Evolutionary conservation across 2,888 invertebrate species (phyloP).

Genomic region (Physocephala rufipes): DNA sequence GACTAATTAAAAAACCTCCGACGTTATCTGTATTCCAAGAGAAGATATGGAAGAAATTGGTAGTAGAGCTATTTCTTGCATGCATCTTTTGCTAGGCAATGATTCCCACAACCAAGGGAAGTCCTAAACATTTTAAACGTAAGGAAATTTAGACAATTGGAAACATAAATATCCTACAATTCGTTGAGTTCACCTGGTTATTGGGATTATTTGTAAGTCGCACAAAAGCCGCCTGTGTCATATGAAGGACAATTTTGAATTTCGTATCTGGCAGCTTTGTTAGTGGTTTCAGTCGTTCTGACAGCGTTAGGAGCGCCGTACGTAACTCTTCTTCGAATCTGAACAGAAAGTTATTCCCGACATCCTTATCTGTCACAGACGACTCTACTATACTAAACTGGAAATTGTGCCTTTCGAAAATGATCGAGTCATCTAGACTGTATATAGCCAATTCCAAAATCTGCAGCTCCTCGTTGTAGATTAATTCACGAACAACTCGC

Average conservation of each 20-base stretch:
- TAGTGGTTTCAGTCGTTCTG: slow-evolving; percentile 56
- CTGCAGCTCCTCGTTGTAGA: slow-evolving; percentile 47
- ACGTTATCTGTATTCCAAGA: slow-evolving; percentile 55
- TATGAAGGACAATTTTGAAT: slow-evolving; percentile 59
- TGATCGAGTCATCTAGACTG: slow-evolving; percentile 47
- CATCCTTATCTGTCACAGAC: slow-evolving; percentile 1
- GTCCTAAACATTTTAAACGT: slow-evolving; percentile 47
- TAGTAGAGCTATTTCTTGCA: slow-evolving; percentile 49
- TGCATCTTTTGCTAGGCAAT: slow-evolving; percentile 22
- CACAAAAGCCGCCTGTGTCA: slow-evolving; percentile 57
- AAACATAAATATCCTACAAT: neutral
- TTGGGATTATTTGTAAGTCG: slow-evolving; percentile 54
- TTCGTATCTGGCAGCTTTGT: slow-evolving; percentile 52
- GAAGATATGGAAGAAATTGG: slow-evolving; percentile 53
- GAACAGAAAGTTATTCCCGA: slow-evolving; percentile 56
- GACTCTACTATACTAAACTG: slow-evolving; percentile 24
- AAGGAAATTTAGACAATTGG: no score
- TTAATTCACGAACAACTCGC: slow-evolving; percentile 51
- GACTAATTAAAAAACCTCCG: slow-evolving; percentile 47
- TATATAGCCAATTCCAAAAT: slow-evolving; percentile 57
- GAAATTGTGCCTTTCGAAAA: slow-evolving; percentile 48
- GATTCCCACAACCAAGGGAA: slow-evolving; percentile 60
- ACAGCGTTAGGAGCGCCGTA: slow-evolving; percentile 52
- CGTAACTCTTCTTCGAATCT: slow-evolving; percentile 61
- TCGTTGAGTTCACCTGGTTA: slow-evolving; percentile 48